These are phyloP conservation scores for Nyleta sp. DNA, from an alignment of 2,888 invertebrate species.

Conservation along the genomic window DNA sequence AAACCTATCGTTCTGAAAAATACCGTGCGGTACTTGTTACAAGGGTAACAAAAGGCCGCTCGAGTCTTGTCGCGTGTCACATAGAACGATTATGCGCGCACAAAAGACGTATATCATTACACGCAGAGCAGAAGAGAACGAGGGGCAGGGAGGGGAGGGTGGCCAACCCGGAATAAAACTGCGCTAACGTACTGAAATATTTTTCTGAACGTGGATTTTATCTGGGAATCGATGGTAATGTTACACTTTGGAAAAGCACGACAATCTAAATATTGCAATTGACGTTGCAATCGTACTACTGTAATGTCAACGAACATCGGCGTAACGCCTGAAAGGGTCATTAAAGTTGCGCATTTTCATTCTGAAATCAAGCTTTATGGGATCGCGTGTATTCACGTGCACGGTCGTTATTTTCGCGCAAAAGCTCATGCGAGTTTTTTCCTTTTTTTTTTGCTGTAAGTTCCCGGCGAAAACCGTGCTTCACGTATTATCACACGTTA, in stretches of 20 bases:
- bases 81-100: conserved; percentile 42
- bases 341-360: too few species aligned
- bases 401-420: background rate
- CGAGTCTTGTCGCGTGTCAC: conserved; percentile 48
- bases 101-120: conserved; percentile 44
- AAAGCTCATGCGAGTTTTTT: background rate
- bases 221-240: conserved; percentile 15
- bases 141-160: background rate
- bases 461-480: background rate
- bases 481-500: too few species aligned
- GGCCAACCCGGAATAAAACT: conserved; percentile 12
- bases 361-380: too few species aligned
- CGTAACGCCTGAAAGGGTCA: too few species aligned
- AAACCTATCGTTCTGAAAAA: conserved; percentile 22
- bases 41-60: conserved; percentile 51
- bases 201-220: conserved; percentile 7
- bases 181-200: conserved; percentile 26
- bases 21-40: conserved; percentile 39
- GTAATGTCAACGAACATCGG: too few species aligned
- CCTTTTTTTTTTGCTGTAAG: too few species aligned
- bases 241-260: background rate
- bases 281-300: too few species aligned
- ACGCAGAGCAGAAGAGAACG: conserved; percentile 33
- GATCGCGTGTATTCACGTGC: too few species aligned
- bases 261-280: too few species aligned